These are phyloP conservation scores for Threskiornis aethiopicus DNA, from an alignment of 2,797 vertebrate genomes.

Conservation along the genomic window DNA sequence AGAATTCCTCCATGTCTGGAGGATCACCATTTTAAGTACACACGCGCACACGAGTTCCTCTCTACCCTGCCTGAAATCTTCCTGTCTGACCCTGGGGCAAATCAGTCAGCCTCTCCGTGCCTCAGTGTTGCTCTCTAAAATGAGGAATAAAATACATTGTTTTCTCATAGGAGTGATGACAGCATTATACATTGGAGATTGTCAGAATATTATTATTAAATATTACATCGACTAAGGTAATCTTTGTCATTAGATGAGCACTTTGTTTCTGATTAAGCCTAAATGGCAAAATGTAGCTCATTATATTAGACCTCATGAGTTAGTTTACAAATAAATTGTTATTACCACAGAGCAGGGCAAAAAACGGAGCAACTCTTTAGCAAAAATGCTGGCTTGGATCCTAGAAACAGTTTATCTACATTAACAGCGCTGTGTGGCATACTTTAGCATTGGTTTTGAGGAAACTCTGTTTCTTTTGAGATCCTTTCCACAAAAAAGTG, in stretches of 20 bases:
- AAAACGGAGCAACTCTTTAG: not conserved
- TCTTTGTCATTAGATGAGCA: not conserved
- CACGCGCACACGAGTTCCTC: not conserved
- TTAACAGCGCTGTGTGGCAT: not conserved
- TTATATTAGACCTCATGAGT: not conserved
- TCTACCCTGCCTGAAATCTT: not conserved
- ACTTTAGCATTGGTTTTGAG: not conserved
- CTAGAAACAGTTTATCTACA: not conserved
- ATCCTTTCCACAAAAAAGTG: not conserved
- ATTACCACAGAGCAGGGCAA: not conserved
- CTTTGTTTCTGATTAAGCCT: slow-evolving; percentile 1
- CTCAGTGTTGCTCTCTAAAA: not conserved
- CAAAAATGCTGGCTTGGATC: not conserved
- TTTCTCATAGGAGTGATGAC: not conserved
- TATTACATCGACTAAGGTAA: not conserved
- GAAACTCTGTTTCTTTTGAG: not conserved
- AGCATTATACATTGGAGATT: not conserved
- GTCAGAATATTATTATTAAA: not conserved
- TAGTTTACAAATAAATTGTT: not conserved
- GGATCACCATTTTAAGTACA: not conserved
- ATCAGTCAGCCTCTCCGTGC: not conserved
- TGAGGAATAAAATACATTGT: not conserved
- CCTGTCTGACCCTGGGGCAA: not conserved
- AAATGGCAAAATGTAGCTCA: not conserved
- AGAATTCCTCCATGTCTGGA: not conserved